Evolutionary conservation across 1,140 invertebrate species (phyloP).

Genomic region (Trichomalopsis sarcophagae): DNA sequence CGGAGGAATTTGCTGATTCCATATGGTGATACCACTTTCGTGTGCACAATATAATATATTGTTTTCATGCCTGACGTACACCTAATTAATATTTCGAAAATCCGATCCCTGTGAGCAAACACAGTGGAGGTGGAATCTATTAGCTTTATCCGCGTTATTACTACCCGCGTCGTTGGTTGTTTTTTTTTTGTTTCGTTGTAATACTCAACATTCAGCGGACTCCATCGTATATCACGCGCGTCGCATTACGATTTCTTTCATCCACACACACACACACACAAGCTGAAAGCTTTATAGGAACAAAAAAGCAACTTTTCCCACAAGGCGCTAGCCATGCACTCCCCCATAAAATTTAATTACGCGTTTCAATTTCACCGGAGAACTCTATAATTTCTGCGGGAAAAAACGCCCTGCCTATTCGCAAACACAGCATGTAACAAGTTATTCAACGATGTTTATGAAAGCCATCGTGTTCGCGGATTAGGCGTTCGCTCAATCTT

Average conservation of each 20-base stretch:
- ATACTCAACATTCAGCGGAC: conserved; percentile 21
- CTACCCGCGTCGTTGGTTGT: neutral
- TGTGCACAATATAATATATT: too few species aligned
- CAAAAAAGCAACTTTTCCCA: conserved; percentile 32
- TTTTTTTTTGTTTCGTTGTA: neutral
- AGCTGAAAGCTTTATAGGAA: neutral
- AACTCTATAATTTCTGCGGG: conserved; percentile 19
- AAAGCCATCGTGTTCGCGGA: conserved; percentile 17
- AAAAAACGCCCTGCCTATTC: neutral
- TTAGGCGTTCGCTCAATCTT: conserved; percentile 20
- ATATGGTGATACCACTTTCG: too few species aligned
- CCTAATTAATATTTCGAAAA: neutral
- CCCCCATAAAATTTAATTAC: conserved; percentile 38
- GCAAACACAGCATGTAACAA: conserved; percentile 17
- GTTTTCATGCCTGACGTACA: neutral
- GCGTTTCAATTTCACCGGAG: conserved; percentile 26
- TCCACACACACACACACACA: too few species aligned
- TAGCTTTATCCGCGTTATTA: too few species aligned
- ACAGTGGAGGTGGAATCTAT: too few species aligned
- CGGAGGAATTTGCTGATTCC: neutral
- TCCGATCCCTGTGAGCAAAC: too few species aligned
- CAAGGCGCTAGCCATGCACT: neutral
- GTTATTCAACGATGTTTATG: conserved; percentile 48
- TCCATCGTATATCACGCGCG: conserved; percentile 8
- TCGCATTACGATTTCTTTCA: neutral